A percentile compares a stretch with the other conserved stretches of the same genome.
phyloP scores from a whole-genome alignment of 2,888 invertebrate species.

The Meiosimyza platycephala region DNA sequence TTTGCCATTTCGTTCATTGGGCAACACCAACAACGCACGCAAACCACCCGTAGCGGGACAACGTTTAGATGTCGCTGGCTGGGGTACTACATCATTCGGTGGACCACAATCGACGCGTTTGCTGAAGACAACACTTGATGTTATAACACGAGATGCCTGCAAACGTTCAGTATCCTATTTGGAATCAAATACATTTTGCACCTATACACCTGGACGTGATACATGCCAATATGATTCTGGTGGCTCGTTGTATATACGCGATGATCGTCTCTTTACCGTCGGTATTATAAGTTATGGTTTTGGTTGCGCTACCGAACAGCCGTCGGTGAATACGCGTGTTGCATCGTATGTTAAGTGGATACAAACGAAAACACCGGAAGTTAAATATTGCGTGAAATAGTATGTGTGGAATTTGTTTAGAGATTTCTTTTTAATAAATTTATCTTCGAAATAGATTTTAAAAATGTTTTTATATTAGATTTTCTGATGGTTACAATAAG shows the following conservation, averaged over 20 bases:
- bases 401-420: neutral
- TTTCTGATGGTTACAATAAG: neutral
- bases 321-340: constrained; percentile 71
- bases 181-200: constrained; percentile 67
- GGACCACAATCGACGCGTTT: constrained; percentile 69
- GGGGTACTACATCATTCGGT: constrained; percentile 71
- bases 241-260: constrained; percentile 69
- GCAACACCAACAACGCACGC: constrained; percentile 28
- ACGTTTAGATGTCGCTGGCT: constrained; percentile 67
- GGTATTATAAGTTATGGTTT: constrained; percentile 72
- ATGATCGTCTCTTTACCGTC: constrained; percentile 66
- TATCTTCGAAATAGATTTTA: neutral
- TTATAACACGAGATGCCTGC: constrained; percentile 68
- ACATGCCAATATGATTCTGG: constrained; percentile 72
- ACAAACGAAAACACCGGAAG: constrained; percentile 59
- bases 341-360: constrained; percentile 73
- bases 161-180: constrained; percentile 44
- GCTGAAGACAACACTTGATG: constrained; percentile 68
- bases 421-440: constrained; percentile 2
- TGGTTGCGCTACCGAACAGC: constrained; percentile 68
- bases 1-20: constrained; percentile 66
- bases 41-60: constrained; percentile 65
- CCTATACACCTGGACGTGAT: constrained; percentile 68
- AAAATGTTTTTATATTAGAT: neutral
- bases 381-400: constrained; percentile 56